Percentiles rank a stretch among this genome's conserved stretches.
phyloP scores from a whole-genome alignment of 2,113 vertebrate species.

The Bolborhynchus lineola region DNA sequence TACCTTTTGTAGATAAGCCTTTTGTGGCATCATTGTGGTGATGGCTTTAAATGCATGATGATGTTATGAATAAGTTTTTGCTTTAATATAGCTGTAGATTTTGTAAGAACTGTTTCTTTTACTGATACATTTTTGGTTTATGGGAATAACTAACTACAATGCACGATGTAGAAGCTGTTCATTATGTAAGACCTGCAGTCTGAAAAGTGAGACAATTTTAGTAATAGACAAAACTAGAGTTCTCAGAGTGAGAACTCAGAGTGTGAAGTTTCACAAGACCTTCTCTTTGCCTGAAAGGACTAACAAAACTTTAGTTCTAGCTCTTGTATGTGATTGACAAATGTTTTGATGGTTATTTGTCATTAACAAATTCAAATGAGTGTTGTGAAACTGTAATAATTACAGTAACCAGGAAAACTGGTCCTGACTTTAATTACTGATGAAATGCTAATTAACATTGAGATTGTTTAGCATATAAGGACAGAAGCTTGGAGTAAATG shows the following conservation, averaged over 20 bases:
- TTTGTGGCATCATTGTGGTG: not conserved
- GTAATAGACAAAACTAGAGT: not conserved
- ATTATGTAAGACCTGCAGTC: not conserved
- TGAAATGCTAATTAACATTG: not conserved
- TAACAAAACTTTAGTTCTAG: not conserved
- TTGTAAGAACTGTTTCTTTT: not conserved
- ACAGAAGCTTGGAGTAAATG: not conserved
- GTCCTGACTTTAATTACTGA: not conserved
- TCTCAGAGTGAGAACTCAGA: not conserved
- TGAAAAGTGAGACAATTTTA: not conserved
- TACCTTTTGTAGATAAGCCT: not conserved
- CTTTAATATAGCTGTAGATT: not conserved
- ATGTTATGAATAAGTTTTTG: not conserved
- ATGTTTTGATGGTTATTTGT: not conserved
- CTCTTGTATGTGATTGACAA: not conserved
- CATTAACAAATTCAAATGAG: not conserved
- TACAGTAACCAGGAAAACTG: not conserved
- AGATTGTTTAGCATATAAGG: not conserved
- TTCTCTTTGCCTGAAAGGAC: not conserved
- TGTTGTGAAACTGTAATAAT: not conserved
- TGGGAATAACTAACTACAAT: not conserved
- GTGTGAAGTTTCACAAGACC: not conserved
- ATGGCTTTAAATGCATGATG: not conserved
- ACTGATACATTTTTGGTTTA: not conserved
- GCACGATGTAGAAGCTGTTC: not conserved